Percentiles rank a stretch among this genome's conserved stretches.
Conservation (phyloP, 2,888 invertebrate genomes). For the Spilosoma lubricipeda region DNA sequence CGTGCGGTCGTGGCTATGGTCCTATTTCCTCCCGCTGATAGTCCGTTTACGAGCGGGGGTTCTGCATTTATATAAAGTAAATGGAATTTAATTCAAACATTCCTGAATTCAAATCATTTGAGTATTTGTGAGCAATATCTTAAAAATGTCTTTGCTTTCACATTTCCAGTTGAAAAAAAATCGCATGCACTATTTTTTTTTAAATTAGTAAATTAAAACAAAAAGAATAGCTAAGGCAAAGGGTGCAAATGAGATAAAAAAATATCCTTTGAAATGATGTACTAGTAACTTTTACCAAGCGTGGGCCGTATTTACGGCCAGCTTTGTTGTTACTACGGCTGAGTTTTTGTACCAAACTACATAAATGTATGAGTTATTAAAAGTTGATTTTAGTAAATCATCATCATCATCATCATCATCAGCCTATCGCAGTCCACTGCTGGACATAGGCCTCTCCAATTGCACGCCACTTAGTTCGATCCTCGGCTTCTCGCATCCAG, state of each 20-base stretch:
- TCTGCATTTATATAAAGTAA: constrained; percentile 23
- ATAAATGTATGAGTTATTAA: not conserved
- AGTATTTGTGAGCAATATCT: not conserved
- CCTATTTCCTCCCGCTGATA: constrained; percentile 67
- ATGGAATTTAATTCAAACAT: not conserved
- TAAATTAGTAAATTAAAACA: no score
- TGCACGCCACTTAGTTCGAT: no score
- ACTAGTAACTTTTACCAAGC: no score
- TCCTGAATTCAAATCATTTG: not conserved
- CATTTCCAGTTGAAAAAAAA: not conserved
- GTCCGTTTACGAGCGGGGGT: constrained; percentile 62
- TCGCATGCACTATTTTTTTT: not conserved
- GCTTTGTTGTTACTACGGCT: no score
- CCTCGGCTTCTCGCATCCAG: no score
- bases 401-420: no score
- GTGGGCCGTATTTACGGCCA: no score
- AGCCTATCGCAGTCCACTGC: no score
- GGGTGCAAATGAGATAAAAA: not conserved
- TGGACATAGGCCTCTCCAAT: no score
- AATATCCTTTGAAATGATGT: no score
- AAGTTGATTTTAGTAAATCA: no score
- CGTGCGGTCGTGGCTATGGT: constrained; percentile 62
- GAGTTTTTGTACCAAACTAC: not conserved
- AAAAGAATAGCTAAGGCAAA: not conserved
- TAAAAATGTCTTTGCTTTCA: not conserved